Base-by-base conservation (phyloP, 2,888 invertebrate species). In the Eupeodes luniger region DNA sequence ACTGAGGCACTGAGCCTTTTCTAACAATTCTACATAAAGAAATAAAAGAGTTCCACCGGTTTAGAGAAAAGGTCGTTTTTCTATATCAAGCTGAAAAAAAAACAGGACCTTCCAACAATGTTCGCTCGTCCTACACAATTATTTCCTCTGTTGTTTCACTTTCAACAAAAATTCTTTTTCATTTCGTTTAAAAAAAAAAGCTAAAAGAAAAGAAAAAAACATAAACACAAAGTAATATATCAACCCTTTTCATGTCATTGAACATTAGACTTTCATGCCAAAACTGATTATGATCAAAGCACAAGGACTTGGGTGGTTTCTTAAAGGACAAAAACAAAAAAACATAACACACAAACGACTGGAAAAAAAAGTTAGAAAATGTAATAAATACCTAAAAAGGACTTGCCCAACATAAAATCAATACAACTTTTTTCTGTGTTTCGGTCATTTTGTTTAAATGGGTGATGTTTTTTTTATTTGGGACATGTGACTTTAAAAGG, bases 241-340 rank as follows among this genome's bases (percentile, higher is more conserved):
- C 83, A 80, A 87, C 86, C 86, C 82, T 87, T 87, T 83, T 83
- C 86, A 83, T 87, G 83, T 83, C 83, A 83, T 75, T 83, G 86
- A 87, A 61, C 83, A 80, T 80, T 76, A 87, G 79, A 76, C 59
- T 76, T 87, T 80, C 69, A 79, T 80, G 64, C 69, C 19, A n/a
- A 53, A 74, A 75, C 79, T 74, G 74, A 62, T 40, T 55, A 79
- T 79, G 69, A 84, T 84, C 84, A 84, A 79, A 84, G 79, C 75
- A 69, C 74, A 83, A 72, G 59, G 49, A 57, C 72, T 59, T 16
- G 66, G 16, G 36, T 70, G 70, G 70, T 53, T 69, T 69, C 47
- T 34, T n/a, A 9, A 1, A 12, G 16, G 12, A 19, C 27, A 55
- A 53, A 49, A 4, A 47, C 34, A 55, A 4, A 57, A 27, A 40